Percentiles rank a stretch among this genome's conserved stretches.
Conservation (phyloP, 2,888 invertebrate species). For the Phymatocera aterrima region DNA sequence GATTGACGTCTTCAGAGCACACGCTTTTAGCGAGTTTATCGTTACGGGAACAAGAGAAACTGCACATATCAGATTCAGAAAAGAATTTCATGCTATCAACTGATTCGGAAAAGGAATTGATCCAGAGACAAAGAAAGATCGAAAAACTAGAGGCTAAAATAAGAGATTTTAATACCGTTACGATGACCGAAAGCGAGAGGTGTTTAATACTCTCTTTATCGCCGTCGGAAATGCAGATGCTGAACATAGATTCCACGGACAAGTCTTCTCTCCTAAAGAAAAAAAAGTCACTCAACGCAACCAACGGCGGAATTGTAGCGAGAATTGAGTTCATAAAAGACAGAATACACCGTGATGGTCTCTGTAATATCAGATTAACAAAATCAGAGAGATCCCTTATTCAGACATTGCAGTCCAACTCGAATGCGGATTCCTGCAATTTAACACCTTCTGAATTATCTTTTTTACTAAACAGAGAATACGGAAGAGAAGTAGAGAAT, state of each 20-base stretch:
- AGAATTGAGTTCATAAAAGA: conserved; percentile 22
- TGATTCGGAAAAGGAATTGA: conserved; percentile 19
- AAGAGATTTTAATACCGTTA: conserved; percentile 40
- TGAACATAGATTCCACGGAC: conserved; percentile 28
- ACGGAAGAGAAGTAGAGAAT: neutral
- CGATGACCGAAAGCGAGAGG: conserved; percentile 27
- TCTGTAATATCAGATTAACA: conserved; percentile 7
- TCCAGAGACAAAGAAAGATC: conserved; percentile 29
- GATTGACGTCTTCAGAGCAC: conserved; percentile 18
- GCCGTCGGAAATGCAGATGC: conserved; percentile 35
- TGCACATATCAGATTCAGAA: conserved; percentile 27
- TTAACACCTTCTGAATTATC: conserved; percentile 15
- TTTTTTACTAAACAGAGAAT: neutral
- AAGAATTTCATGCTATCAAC: conserved; percentile 34
- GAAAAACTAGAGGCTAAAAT: conserved; percentile 29
- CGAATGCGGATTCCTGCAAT: neutral
- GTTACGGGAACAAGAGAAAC: conserved; percentile 21
- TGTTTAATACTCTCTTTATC: conserved; percentile 29
- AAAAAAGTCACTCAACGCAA: neutral
- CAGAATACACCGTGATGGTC: conserved; percentile 24
- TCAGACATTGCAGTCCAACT: neutral
- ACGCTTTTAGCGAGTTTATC: conserved; percentile 30
- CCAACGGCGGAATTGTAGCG: neutral
- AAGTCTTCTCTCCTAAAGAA: neutral
- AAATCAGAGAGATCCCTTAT: neutral